These are phyloP conservation scores for Lutraria lutraria DNA, from an alignment of 2,888 invertebrate genomes.

Conservation along the genomic window DNA sequence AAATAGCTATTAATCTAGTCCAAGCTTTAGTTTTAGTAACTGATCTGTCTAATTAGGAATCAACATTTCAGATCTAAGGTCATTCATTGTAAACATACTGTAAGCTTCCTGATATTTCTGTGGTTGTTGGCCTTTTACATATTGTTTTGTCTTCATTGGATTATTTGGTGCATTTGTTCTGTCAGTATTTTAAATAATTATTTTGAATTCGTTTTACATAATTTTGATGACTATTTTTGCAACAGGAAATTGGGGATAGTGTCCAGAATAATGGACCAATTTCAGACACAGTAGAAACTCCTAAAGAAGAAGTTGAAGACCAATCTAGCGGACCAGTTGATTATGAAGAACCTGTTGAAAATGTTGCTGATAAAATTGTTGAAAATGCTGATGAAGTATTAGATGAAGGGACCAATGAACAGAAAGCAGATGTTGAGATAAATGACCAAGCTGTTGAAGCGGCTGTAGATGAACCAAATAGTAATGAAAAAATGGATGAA, in stretches of 20 bases:
- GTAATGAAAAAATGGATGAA: constrained; percentile 26
- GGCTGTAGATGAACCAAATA: not conserved
- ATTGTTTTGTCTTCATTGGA: not conserved
- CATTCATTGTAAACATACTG: not conserved
- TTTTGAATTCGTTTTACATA: not conserved
- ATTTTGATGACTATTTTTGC: constrained; percentile 24
- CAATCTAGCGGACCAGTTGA: constrained; percentile 40
- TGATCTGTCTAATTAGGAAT: not conserved
- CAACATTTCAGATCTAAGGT: not conserved
- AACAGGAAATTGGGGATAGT: constrained; percentile 32
- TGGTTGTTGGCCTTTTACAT: not conserved
- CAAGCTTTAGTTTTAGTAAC: not conserved
- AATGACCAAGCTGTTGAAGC: not conserved
- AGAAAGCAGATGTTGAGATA: constrained; percentile 16
- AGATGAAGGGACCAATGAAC: constrained; percentile 47
- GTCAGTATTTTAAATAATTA: not conserved
- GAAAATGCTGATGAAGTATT: constrained; percentile 21
- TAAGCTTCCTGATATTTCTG: not conserved
- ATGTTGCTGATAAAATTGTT: constrained; percentile 2
- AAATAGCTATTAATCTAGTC: not conserved
- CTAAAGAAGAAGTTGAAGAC: constrained; percentile 20
- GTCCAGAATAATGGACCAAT: constrained; percentile 29
- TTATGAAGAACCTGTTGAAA: not conserved
- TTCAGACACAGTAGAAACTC: constrained; percentile 24
- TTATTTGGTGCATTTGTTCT: not conserved